These are phyloP conservation scores for zebrafish (Danio rerio) DNA, from an alignment of 2,113 vertebrate species.

Conservation along the genomic window GRCz12tu NC_133186.1:28884001-28884500, in stretches of 20 bases:
- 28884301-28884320: not conserved
- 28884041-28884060: conserved; percentile 12
- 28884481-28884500: no score
- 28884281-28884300: not conserved
- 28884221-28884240: conserved; percentile 43
- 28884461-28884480: no score
- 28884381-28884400: conserved; percentile 16
- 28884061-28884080: conserved; percentile 2
- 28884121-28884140: conserved; percentile 8
- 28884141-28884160: conserved; percentile 42
- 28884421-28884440: conserved; percentile 13
- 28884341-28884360: not conserved
- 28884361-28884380: not conserved
- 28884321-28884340: not conserved
- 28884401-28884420: not conserved
- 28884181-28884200: conserved; percentile 44
- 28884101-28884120: conserved; percentile 29
- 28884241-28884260: conserved; percentile 30
- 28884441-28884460: not conserved
- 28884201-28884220: conserved; percentile 49
- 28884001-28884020: not conserved
- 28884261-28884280: no score
- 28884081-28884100: not conserved
- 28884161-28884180: conserved; percentile 48
- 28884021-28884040: conserved; percentile 6